Conservation (phyloP, 2,113 vertebrate genomes). For the Phyllostomus hastatus region DNA sequence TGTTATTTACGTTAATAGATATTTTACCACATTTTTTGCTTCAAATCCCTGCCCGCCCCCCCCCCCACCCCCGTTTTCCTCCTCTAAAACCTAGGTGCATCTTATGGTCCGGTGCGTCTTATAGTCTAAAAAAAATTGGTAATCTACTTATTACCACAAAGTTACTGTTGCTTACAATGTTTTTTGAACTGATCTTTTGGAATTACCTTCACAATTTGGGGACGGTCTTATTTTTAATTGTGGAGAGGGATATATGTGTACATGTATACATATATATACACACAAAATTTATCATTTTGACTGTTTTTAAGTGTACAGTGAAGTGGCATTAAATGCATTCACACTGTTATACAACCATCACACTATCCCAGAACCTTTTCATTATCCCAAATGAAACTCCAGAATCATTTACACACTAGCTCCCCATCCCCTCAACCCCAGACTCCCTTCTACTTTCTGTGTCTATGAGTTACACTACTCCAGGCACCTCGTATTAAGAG, state of each 20-base stretch:
- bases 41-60: too few relatives aligned
- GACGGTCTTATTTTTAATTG: not conserved
- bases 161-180: not conserved
- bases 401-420: not conserved
- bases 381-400: not conserved
- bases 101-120: too few relatives aligned
- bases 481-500: not conserved
- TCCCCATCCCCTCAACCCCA: not conserved
- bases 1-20: too few relatives aligned
- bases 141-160: not conserved
- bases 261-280: too few relatives aligned
- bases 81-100: too few relatives aligned
- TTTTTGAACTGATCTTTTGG: not conserved
- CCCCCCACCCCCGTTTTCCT: too few relatives aligned
- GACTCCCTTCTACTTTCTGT: not conserved
- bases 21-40: too few relatives aligned
- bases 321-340: not conserved
- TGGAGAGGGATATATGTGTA: not conserved
- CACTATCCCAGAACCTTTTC: not conserved
- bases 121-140: too few relatives aligned
- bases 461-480: not conserved
- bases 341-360: not conserved
- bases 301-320: not conserved
- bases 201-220: not conserved
- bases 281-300: not conserved